Evolutionary conservation across 2,113 vertebrate genomes (phyloP).

Genomic region (Monarcha castaneiventris): DNA sequence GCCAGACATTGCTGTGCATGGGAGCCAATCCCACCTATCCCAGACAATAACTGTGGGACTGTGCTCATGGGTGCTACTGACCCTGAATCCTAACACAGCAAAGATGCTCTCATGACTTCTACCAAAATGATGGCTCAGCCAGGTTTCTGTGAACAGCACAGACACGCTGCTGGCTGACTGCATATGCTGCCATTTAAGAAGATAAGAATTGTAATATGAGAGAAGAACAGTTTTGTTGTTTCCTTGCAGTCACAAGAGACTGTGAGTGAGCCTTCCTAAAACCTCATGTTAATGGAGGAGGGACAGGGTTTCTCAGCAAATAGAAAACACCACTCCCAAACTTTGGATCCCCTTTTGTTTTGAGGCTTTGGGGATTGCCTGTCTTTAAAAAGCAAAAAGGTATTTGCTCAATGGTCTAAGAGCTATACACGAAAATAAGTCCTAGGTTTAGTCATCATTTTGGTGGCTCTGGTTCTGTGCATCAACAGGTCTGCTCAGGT

Average conservation of each 20-base stretch:
- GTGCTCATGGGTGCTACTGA: fast-evolving
- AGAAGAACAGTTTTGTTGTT: neutral
- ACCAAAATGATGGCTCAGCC: neutral
- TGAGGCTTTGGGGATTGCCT: neutral
- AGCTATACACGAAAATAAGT: neutral
- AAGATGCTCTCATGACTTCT: neutral
- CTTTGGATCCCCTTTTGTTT: neutral
- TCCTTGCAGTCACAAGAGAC: neutral
- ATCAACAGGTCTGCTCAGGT: neutral
- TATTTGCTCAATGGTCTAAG: neutral
- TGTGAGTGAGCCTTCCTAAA: neutral
- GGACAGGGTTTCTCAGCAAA: neutral
- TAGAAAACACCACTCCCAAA: neutral
- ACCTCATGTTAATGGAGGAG: neutral
- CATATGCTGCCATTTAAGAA: neutral
- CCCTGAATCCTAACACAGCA: neutral
- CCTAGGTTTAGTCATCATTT: neutral
- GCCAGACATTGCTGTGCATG: neutral
- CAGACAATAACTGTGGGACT: neutral
- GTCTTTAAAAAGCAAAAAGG: neutral
- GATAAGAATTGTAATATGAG: neutral
- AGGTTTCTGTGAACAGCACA: neutral
- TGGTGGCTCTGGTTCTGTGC: neutral
- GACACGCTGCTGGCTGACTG: neutral
- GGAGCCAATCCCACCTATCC: neutral